These are phyloP conservation scores for Morelia viridis DNA, from an alignment of 2,797 vertebrate species.

Conservation along the genomic window DNA sequence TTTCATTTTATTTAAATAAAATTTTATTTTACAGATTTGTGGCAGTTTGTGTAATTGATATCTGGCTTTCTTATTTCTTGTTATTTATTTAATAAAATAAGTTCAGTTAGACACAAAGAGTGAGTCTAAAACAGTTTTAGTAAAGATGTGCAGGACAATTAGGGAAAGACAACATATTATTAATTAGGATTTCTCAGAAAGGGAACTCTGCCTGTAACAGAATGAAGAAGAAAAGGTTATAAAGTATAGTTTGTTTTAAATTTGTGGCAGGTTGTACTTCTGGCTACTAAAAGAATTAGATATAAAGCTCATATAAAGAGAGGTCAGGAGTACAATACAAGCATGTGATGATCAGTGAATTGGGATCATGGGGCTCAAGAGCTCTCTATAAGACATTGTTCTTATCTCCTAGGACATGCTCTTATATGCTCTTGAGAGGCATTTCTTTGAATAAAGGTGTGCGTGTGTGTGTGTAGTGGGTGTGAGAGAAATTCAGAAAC, in stretches of 20 bases:
- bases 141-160: slow-evolving; percentile 64
- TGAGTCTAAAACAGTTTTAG: slow-evolving; percentile 21
- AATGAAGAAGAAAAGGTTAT: not conserved
- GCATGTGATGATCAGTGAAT: not conserved
- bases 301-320: not conserved
- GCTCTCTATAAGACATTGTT: not conserved
- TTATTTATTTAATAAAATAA: slow-evolving; percentile 66
- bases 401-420: not conserved
- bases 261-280: not conserved
- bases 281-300: not conserved
- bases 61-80: slow-evolving; percentile 71
- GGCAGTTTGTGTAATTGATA: slow-evolving; percentile 67
- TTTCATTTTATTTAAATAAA: slow-evolving; percentile 77
- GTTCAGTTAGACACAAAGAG: not conserved
- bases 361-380: not conserved
- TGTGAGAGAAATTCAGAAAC: not conserved
- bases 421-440: not conserved
- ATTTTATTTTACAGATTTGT: slow-evolving; percentile 76
- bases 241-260: not conserved
- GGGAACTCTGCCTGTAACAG: not conserved
- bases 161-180: slow-evolving; percentile 62
- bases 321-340: not conserved
- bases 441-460: not conserved
- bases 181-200: not conserved
- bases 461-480: not conserved